These are phyloP conservation scores for Loxodonta africana DNA, from an alignment of 2,113 vertebrate genomes.

Conservation along the genomic window DNA sequence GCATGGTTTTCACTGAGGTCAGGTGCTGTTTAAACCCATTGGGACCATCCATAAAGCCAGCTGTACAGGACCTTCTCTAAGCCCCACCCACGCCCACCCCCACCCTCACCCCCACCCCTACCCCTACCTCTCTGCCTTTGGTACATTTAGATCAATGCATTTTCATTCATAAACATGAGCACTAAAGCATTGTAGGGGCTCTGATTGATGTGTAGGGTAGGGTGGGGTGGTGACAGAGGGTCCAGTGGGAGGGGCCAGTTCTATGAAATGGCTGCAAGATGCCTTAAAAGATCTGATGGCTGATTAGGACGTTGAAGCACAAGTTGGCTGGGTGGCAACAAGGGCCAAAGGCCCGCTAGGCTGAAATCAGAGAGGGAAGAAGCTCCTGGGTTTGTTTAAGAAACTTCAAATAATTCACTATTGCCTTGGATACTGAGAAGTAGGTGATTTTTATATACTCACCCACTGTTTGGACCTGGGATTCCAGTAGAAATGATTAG, in stretches of 20 bases:
- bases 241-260: accelerated
- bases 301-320: neutral
- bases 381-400: neutral
- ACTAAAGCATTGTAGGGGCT: neutral
- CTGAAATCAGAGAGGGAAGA: neutral
- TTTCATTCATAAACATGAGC: accelerated
- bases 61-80: neutral
- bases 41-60: neutral
- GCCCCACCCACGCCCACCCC: neutral
- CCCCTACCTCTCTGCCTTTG: accelerated
- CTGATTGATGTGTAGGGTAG: accelerated
- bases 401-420: too few species aligned
- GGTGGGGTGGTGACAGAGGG: too few species aligned
- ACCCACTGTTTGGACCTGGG: neutral
- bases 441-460: too few species aligned
- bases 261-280: neutral
- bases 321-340: neutral
- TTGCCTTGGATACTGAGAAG: neutral
- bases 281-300: neutral
- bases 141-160: too few species aligned
- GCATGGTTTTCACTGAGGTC: neutral
- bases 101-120: too few species aligned
- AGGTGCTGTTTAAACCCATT: neutral
- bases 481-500: neutral
- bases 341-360: too few species aligned